Evolutionary conservation across 2,888 invertebrate species (phyloP).

Genomic region (Panopea generosa): DNA sequence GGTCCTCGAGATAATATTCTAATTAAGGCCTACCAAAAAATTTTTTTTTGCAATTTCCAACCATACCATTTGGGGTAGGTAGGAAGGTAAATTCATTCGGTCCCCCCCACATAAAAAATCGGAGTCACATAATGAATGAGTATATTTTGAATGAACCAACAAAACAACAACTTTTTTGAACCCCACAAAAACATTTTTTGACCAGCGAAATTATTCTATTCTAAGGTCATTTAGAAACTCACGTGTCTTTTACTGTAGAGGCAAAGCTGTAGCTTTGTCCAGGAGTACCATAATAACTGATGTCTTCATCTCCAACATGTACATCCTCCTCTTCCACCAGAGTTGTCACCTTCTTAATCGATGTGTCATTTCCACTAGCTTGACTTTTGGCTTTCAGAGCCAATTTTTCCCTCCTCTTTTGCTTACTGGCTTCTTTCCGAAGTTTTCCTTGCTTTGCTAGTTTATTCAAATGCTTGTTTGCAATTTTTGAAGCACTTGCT

Average conservation of each 20-base stretch:
- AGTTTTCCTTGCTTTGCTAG: slow-evolving; percentile 76
- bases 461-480: slow-evolving; percentile 71
- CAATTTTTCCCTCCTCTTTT: slow-evolving; percentile 53
- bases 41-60: no score
- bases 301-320: slow-evolving; percentile 62
- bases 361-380: background rate
- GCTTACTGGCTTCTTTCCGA: slow-evolving; percentile 57
- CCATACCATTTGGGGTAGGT: no score
- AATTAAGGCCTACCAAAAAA: no score
- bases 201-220: no score
- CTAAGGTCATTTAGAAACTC: no score
- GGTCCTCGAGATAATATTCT: no score
- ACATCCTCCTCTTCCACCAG: slow-evolving; percentile 8
- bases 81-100: no score
- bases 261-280: slow-evolving; percentile 53
- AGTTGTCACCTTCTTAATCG: background rate
- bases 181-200: no score
- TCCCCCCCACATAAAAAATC: no score
- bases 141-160: no score
- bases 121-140: no score
- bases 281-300: slow-evolving; percentile 60
- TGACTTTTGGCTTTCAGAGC: slow-evolving; percentile 17
- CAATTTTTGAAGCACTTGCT: slow-evolving; percentile 66
- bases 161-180: no score
- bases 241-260: slow-evolving; percentile 25